A percentile compares a stretch with the other conserved stretches of the same genome.
Evolutionary conservation across 2,888 invertebrate species (phyloP).

Genomic region (Acleris holmiana): DNA sequence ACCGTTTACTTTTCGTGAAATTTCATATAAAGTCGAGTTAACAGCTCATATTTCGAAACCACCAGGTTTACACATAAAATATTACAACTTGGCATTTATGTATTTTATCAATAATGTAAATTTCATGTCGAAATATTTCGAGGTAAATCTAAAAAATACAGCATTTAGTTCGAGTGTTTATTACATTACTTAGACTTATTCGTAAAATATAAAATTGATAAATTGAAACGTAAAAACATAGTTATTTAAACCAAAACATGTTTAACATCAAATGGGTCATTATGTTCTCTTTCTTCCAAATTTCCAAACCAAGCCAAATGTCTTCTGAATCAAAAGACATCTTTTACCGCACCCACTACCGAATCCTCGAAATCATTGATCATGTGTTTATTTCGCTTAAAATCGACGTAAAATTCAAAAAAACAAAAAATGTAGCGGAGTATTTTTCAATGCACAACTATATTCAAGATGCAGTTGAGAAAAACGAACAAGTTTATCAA

Average conservation of each 20-base stretch:
- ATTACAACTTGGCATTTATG: too few species aligned
- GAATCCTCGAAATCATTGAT: slow-evolving; percentile 48
- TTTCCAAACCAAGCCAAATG: slow-evolving; percentile 3
- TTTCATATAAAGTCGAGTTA: too few species aligned
- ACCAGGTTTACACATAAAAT: too few species aligned
- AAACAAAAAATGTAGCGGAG: slow-evolving; percentile 41
- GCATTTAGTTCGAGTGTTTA: too few species aligned
- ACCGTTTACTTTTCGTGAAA: too few species aligned
- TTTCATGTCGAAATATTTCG: too few species aligned
- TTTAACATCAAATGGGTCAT: neutral
- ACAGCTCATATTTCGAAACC: too few species aligned
- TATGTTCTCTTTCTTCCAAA: slow-evolving; percentile 16
- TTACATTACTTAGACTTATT: too few species aligned
- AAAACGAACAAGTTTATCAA: slow-evolving; percentile 14
- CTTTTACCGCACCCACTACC: slow-evolving; percentile 43
- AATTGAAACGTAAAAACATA: too few species aligned
- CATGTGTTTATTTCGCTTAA: slow-evolving; percentile 49
- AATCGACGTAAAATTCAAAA: slow-evolving; percentile 42
- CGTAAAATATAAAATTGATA: too few species aligned
- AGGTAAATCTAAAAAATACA: too few species aligned
- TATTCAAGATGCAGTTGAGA: slow-evolving; percentile 7
- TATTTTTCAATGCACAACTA: slow-evolving; percentile 48
- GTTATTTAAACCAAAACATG: neutral
- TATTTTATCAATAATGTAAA: too few species aligned
- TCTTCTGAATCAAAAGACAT: slow-evolving; percentile 42